Percentiles rank a stretch among this genome's conserved stretches.
Conservation (phyloP, 2,888 invertebrate species). For the Pheosia gnoma region DNA sequence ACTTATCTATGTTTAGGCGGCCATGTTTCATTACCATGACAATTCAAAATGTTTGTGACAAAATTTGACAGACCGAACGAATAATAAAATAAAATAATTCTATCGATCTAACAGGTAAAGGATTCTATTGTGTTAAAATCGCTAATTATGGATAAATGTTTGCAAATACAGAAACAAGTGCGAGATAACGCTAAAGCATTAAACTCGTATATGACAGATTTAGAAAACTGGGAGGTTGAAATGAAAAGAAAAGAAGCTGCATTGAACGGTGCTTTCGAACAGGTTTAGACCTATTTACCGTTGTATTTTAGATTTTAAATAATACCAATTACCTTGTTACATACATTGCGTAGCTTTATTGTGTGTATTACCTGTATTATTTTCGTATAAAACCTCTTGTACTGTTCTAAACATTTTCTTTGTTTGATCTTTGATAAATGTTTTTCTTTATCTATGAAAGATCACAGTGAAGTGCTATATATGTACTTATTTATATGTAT, state of each 20-base stretch:
- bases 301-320: conserved; percentile 34
- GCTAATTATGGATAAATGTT: conserved; percentile 83
- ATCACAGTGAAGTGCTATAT: neutral
- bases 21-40: conserved; percentile 36
- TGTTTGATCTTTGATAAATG: neutral
- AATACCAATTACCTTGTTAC: conserved; percentile 12
- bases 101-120: conserved; percentile 66
- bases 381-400: neutral
- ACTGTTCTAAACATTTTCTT: neutral
- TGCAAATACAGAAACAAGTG: conserved; percentile 88
- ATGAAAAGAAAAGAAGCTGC: conserved; percentile 89
- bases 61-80: conserved; percentile 26
- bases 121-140: conserved; percentile 35
- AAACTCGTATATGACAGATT: conserved; percentile 87
- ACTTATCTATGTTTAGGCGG: neutral
- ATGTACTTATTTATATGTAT: neutral
- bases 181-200: conserved; percentile 89
- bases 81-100: conserved; percentile 39
- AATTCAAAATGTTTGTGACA: conserved; percentile 42
- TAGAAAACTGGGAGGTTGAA: conserved; percentile 88
- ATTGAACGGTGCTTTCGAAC: conserved; percentile 75
- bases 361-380: neutral
- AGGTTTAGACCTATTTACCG: conserved; percentile 68
- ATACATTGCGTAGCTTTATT: neutral
- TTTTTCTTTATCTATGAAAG: neutral